A percentile compares a stretch with the other conserved stretches of the same genome.
Evolutionary conservation across 2,113 vertebrate genomes (phyloP).

Genomic region (Phylloscopus trochilus): DNA sequence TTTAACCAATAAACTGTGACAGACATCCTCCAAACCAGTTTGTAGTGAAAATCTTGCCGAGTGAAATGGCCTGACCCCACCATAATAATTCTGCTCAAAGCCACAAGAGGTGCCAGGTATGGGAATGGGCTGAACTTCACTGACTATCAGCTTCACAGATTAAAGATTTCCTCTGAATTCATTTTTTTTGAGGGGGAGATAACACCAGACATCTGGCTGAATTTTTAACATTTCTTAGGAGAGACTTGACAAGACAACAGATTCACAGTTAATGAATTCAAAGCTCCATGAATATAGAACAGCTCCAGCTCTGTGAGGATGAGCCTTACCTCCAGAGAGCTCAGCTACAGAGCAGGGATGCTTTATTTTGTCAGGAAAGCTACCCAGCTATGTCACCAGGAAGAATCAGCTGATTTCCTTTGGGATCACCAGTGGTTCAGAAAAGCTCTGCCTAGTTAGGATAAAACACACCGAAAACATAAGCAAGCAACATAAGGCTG

Average conservation of each 20-base stretch:
- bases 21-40: background rate
- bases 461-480: background rate
- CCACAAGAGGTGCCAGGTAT: background rate
- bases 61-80: constrained; percentile 5
- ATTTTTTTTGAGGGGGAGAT: background rate
- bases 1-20: background rate
- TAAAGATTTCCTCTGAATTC: background rate
- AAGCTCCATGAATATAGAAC: constrained; percentile 53
- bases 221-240: constrained; percentile 36
- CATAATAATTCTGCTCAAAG: background rate
- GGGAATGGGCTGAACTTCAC: background rate
- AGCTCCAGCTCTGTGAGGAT: background rate
- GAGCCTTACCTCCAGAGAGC: constrained; percentile 1
- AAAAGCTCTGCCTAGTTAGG: background rate
- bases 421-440: background rate
- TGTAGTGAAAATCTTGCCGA: background rate
- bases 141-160: constrained; percentile 3
- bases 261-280: constrained; percentile 61
- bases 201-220: constrained; percentile 49
- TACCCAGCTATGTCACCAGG: constrained; percentile 1
- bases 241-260: constrained; percentile 39
- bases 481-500: constrained; percentile 16
- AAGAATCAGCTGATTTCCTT: constrained; percentile 40
- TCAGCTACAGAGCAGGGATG: background rate
- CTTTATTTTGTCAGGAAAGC: constrained; percentile 19